These are phyloP conservation scores for Pterostichus madidus DNA, from an alignment of 2,888 invertebrate species.

Conservation along the genomic window DNA sequence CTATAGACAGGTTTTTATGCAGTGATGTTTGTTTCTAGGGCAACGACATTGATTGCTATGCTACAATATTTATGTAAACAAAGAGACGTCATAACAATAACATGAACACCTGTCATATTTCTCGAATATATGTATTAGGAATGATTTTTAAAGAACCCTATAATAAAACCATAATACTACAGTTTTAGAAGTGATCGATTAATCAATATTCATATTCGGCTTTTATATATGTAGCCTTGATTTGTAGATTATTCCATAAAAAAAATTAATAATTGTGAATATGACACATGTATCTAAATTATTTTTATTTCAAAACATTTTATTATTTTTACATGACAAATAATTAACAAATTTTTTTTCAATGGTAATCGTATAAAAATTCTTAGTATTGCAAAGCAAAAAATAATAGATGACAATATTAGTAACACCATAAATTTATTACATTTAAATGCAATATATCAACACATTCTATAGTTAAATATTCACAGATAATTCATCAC, in stretches of 20 bases:
- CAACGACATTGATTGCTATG: no score
- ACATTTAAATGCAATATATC: slow-evolving; percentile 59
- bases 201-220: not conserved
- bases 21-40: no score
- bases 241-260: not conserved
- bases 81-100: no score
- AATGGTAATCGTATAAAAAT: slow-evolving; percentile 51
- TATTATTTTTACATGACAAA: slow-evolving; percentile 38
- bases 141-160: not conserved
- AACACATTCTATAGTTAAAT: slow-evolving; percentile 60
- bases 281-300: not conserved
- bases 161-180: not conserved
- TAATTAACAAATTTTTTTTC: slow-evolving; percentile 39
- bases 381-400: slow-evolving; percentile 60
- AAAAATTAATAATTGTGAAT: not conserved
- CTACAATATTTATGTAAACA: no score
- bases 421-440: slow-evolving; percentile 61
- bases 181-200: not conserved
- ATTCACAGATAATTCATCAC: slow-evolving; percentile 65
- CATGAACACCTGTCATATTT: no score
- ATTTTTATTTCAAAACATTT: slow-evolving; percentile 35
- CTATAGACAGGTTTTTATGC: no score
- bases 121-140: not conserved
- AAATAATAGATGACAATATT: slow-evolving; percentile 50
- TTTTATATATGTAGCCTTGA: slow-evolving; percentile 3